Evolutionary conservation across 2,888 invertebrate genomes (phyloP), one percentile per base, ranked within the genome.

Genomic region (Thymelicus acteon): DNA sequence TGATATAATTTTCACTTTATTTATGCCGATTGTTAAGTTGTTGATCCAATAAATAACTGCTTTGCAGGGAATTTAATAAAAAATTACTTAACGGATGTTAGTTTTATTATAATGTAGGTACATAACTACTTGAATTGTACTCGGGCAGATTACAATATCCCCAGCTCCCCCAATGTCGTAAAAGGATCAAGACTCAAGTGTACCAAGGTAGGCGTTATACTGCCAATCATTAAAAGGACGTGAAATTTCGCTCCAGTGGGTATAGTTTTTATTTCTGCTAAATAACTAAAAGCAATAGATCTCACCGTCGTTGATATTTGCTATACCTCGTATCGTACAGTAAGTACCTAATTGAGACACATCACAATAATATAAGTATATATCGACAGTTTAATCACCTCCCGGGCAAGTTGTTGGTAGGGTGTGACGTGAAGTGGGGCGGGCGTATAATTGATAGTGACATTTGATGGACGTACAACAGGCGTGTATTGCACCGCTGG

Each of bases 391-490:
- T 85, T 84, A 85, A 87, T 88, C 85, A 84, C 81, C 80, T 80
- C 76, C 76, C 80, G 82, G 82, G 82, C 79, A 77, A 77, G 74
- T 74, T 75, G 77, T 75, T 75, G 76, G 73, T 75, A 75, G 77
- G 75, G 78, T 78, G 77, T 69, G 74, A 71, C 37, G 77, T 74
- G 80, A 79, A 80, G 81, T 78, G 81, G 79, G 79, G 79, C 78
- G 83, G 80, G 78, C 80, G 80, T 77, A 86, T 92, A 91, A 92
- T 92, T 92, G 91, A 92, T 92, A 89, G 88, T 90, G 92, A 92
- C 92, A 82, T 89, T 84, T 92, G 92, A 92, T 87, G 86, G 93
- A 91, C 91, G 85, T 85, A 80, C 82, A 83, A 82, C 83, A 82
- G 80, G 80, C 83, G 84, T 84, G 82, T 84, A 84, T 84, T 84